Conservation (phyloP, 1,140 invertebrate genomes). For the Drosophila tropicalis region DNA sequence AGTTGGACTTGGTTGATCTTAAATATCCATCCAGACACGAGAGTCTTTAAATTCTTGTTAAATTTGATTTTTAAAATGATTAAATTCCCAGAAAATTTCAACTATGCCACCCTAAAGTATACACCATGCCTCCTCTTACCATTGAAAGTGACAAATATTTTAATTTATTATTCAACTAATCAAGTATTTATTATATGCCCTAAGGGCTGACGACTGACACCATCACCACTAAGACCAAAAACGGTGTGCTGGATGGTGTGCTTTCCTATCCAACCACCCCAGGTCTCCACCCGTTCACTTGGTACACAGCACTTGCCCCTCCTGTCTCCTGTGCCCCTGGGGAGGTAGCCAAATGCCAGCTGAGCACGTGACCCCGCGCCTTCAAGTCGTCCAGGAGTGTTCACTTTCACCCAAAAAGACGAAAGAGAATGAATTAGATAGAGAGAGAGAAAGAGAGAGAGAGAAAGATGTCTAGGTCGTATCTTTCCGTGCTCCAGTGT, state of each 20-base stretch:
- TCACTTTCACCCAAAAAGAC: slow-evolving; percentile 23
- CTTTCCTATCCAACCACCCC: not conserved
- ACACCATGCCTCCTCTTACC: not conserved
- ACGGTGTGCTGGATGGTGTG: not conserved
- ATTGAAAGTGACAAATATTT: slow-evolving; percentile 64
- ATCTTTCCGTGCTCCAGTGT: slow-evolving; percentile 55
- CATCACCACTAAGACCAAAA: slow-evolving; percentile 17
- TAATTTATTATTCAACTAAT: slow-evolving; percentile 74
- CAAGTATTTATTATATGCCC: slow-evolving; percentile 69
- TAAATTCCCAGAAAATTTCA: slow-evolving; percentile 45
- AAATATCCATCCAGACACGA: not conserved
- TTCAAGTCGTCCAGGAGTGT: slow-evolving; percentile 2
- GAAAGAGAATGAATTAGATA: not conserved
- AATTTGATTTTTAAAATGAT: slow-evolving; percentile 36
- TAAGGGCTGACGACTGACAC: slow-evolving; percentile 61
- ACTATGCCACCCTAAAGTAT: slow-evolving; percentile 19
- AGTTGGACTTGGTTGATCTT: slow-evolving; percentile 1
- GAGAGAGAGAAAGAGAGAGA: not conserved
- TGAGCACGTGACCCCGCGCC: slow-evolving; percentile 54
- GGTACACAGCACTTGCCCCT: slow-evolving; percentile 45
- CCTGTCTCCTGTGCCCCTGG: slow-evolving; percentile 31
- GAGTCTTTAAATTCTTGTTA: slow-evolving; percentile 15
- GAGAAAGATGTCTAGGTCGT: slow-evolving; percentile 11
- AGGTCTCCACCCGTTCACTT: slow-evolving; percentile 41
- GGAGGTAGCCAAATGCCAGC: slow-evolving; percentile 59